Conservation (phyloP, 2,888 invertebrate genomes). For the Disparrhopalites patrizii region DNA sequence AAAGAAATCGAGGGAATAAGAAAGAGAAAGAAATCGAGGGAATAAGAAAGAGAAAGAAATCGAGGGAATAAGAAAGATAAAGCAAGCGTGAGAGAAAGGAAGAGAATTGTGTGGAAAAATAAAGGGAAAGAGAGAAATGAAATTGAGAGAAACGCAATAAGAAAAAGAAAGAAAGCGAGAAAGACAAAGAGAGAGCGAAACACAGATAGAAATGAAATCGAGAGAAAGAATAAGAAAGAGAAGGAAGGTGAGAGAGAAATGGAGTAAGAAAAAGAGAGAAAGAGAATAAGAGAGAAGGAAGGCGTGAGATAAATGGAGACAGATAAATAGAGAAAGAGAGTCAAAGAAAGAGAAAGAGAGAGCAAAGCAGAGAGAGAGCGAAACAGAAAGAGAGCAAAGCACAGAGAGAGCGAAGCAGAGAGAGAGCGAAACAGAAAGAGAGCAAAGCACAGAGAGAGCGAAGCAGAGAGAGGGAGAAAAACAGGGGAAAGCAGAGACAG, state of each 20-base stretch:
- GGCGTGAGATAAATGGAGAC: too few species aligned
- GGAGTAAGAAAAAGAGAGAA: too few species aligned
- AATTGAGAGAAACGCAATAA: neutral
- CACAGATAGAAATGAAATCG: too few species aligned
- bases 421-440: too few species aligned
- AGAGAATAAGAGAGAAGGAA: neutral
- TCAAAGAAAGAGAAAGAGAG: too few species aligned
- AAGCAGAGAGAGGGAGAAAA: too few species aligned
- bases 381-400: too few species aligned
- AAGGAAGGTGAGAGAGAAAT: too few species aligned
- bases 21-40: constrained; percentile 1
- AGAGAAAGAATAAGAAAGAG: neutral
- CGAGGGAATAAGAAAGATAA: neutral
- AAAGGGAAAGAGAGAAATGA: neutral
- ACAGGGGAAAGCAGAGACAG: too few species aligned
- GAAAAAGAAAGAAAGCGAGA: neutral
- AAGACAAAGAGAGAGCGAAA: neutral
- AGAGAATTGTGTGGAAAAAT: neutral
- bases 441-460: too few species aligned
- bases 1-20: neutral
- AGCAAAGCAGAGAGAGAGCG: too few species aligned
- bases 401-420: too few species aligned
- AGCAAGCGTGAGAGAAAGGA: neutral
- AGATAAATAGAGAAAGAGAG: neutral
- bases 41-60: neutral